These are phyloP conservation scores for Agrilus planipennis DNA, from an alignment of 1,140 invertebrate species.

Conservation along the genomic window DNA sequence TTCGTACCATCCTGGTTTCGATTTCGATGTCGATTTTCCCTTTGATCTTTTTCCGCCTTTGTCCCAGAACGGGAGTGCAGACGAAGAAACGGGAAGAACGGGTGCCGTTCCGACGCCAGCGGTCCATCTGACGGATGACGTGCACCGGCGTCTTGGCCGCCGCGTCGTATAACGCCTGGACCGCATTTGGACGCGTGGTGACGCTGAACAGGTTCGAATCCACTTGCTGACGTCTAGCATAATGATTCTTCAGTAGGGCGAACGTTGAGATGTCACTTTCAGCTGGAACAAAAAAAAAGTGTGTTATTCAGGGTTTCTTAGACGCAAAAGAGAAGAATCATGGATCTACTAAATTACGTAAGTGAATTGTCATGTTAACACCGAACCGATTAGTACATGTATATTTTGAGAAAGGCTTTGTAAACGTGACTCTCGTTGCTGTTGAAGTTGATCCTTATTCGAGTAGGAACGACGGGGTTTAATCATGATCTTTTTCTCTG, in stretches of 20 bases:
- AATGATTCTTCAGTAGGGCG: constrained; percentile 62
- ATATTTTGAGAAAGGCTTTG: too few relatives aligned
- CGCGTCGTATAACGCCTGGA: constrained; percentile 54
- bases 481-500: too few relatives aligned
- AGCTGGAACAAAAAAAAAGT: constrained; percentile 53
- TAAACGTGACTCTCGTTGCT: too few relatives aligned
- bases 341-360: too few relatives aligned
- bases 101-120: constrained; percentile 44
- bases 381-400: too few relatives aligned
- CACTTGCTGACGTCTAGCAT: constrained; percentile 47
- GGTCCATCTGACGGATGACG: constrained; percentile 32
- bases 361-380: too few relatives aligned
- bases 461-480: too few relatives aligned
- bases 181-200: constrained; percentile 50
- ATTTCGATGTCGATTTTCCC: constrained; percentile 68
- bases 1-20: constrained; percentile 76
- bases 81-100: constrained; percentile 51
- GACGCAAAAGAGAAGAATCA: too few relatives aligned
- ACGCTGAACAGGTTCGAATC: constrained; percentile 55
- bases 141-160: constrained; percentile 44
- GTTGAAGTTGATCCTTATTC: too few relatives aligned
- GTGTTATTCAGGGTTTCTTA: too few relatives aligned
- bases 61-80: constrained; percentile 66
- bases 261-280: constrained; percentile 76
- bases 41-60: constrained; percentile 49